These are phyloP conservation scores for Parnassius glacialis DNA, from an alignment of 2,888 invertebrate species.

Conservation along the genomic window DNA sequence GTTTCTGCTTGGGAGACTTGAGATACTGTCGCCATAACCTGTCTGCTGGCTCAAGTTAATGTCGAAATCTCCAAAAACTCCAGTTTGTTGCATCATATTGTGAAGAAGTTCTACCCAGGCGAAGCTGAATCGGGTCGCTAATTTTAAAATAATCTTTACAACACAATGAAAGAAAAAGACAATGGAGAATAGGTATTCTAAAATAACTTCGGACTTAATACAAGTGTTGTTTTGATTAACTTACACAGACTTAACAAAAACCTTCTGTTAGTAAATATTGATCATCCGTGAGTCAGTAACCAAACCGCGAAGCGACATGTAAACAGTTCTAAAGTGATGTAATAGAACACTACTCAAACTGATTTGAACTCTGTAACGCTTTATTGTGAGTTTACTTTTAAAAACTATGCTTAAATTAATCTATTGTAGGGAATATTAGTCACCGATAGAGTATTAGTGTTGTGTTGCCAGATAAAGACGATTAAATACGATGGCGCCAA, in stretches of 20 bases:
- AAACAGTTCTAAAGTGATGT: conserved; percentile 14
- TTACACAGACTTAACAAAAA: conserved; percentile 3
- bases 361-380: background rate
- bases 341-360: background rate
- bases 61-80: no score
- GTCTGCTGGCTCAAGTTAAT: no score
- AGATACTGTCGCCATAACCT: no score
- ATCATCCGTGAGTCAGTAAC: conserved; percentile 14
- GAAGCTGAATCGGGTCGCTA: no score
- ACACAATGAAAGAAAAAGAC: no score
- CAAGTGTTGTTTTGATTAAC: no score
- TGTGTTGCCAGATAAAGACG: conserved; percentile 16
- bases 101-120: no score
- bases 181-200: no score
- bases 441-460: conserved; percentile 1
- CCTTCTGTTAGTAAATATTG: conserved; percentile 20
- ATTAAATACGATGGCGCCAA: conserved; percentile 2
- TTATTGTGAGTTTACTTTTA: background rate
- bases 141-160: no score
- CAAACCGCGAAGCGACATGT: conserved; percentile 12
- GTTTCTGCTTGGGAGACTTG: no score
- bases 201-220: no score
- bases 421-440: conserved; percentile 20
- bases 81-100: no score
- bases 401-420: background rate